Conservation (phyloP, 2,888 invertebrate genomes). For the Dorcus parallelipipedus region DNA sequence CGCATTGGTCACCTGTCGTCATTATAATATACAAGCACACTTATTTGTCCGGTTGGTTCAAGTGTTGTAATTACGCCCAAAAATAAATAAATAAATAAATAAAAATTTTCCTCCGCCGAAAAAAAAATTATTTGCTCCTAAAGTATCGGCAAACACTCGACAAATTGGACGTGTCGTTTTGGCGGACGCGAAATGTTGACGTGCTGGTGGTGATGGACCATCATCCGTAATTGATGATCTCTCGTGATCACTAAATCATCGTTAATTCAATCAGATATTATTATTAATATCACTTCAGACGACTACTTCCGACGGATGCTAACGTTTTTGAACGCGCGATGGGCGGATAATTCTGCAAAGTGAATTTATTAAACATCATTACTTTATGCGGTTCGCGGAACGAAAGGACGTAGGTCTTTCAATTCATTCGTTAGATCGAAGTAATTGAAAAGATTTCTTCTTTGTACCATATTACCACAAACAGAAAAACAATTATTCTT, state of each 20-base stretch:
- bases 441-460: neutral
- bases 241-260: constrained; percentile 25
- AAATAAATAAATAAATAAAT: neutral
- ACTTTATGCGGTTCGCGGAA: no score
- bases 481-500: no score
- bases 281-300: constrained; percentile 31
- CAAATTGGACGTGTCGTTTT: neutral
- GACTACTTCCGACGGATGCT: constrained; percentile 32
- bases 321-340: neutral
- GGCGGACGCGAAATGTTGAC: constrained; percentile 1
- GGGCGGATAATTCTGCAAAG: neutral
- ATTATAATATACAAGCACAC: no score
- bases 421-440: neutral
- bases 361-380: neutral
- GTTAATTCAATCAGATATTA: constrained; percentile 32
- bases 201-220: constrained; percentile 22
- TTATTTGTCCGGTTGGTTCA: no score
- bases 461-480: neutral
- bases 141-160: constrained; percentile 1
- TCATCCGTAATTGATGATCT: constrained; percentile 24
- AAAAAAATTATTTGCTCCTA: neutral
- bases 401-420: no score
- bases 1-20: no score
- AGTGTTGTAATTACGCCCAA: neutral
- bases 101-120: neutral